Conservation (phyloP, 2,888 invertebrate species). For the Heliconius hortense region DNA sequence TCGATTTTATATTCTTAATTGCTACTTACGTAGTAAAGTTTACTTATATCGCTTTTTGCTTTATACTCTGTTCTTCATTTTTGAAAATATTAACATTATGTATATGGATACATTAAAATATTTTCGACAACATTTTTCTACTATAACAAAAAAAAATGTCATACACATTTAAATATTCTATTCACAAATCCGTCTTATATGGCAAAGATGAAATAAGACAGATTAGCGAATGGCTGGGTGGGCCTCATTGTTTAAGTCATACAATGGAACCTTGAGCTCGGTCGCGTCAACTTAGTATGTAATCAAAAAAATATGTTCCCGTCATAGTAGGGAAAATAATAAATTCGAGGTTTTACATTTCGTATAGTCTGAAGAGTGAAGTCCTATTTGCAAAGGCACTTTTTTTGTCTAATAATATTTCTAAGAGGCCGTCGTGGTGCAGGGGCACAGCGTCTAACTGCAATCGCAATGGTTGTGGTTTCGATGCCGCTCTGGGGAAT, state of each 20-base stretch:
- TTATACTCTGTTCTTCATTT: background rate
- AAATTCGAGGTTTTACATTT: background rate
- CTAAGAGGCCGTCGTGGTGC: no score
- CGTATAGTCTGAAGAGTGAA: no score
- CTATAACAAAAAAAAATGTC: background rate
- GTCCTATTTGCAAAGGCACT: no score
- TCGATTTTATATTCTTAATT: no score
- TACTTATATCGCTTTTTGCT: background rate
- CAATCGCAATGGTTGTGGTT: no score
- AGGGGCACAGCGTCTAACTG: no score
- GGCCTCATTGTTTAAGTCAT: conserved; percentile 22
- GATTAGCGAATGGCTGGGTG: conserved; percentile 1
- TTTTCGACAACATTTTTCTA: background rate
- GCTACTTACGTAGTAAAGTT: no score
- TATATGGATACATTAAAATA: background rate
- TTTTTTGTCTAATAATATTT: no score
- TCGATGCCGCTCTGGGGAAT: no score
- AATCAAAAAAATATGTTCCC: background rate
- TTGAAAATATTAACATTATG: no score
- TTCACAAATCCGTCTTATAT: conserved; percentile 12
- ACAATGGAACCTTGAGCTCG: conserved; percentile 31
- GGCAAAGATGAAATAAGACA: background rate
- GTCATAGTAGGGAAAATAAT: background rate
- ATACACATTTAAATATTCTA: conserved; percentile 2
- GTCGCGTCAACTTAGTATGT: background rate